Evolutionary conservation across 2,797 vertebrate species (phyloP).

Genomic region (Crocidura indochinensis): DNA sequence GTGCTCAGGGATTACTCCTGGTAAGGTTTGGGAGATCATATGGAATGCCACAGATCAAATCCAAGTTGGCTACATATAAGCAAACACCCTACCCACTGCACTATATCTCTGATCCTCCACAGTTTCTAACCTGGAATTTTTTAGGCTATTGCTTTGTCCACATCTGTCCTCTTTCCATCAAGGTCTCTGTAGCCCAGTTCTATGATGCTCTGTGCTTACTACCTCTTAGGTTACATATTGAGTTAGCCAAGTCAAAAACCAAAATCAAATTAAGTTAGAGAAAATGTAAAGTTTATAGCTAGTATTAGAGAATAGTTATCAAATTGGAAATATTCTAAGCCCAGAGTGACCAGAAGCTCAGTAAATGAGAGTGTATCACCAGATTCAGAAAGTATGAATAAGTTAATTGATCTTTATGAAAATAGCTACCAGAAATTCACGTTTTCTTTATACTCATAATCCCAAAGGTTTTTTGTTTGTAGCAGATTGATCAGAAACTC

Average conservation of each 20-base stretch:
- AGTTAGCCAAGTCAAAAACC: not conserved
- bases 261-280: not conserved
- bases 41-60: no score
- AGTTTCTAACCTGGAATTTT: not conserved
- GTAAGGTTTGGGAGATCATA: no score
- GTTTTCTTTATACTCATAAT: no score
- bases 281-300: not conserved
- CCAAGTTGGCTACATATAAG: no score
- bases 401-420: no score
- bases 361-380: not conserved
- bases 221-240: not conserved
- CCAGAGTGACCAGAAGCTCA: not conserved
- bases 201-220: no score
- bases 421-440: no score
- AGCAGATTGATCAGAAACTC: no score
- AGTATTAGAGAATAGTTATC: not conserved
- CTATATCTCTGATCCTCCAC: no score
- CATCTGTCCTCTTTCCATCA: accelerated
- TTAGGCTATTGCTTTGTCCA: not conserved
- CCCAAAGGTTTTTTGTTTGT: no score
- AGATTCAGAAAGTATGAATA: not conserved
- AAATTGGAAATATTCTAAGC: not conserved
- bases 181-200: not conserved
- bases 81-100: no score
- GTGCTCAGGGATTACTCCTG: no score